Evolutionary conservation across 2,113 vertebrate species (phyloP).

Genomic region (Phaetusa simplex): DNA sequence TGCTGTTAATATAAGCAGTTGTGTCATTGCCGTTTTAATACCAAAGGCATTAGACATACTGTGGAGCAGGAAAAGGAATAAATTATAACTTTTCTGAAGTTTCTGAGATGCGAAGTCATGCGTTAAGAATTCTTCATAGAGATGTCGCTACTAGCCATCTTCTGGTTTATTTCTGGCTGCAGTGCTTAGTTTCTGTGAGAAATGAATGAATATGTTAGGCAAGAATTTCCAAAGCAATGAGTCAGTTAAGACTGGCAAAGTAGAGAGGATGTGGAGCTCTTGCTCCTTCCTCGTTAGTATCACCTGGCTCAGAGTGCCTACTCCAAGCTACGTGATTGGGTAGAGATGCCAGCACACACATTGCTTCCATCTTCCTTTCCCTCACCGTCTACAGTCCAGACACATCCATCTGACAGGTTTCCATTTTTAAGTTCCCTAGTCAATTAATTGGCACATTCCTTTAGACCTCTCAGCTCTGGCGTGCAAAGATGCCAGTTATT

Average conservation of each 20-base stretch:
- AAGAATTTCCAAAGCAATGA: slow-evolving; percentile 53
- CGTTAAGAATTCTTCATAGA: slow-evolving; percentile 6
- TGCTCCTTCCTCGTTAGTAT: slow-evolving; percentile 8
- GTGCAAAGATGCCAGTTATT: neutral
- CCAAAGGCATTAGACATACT: neutral
- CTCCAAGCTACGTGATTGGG: neutral
- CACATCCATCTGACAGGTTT: slow-evolving; percentile 2
- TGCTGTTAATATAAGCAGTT: neutral
- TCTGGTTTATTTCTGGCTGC: slow-evolving; percentile 46
- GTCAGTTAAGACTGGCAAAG: slow-evolving; percentile 8
- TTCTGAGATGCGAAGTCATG: neutral
- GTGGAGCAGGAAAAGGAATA: neutral
- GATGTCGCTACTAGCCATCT: neutral
- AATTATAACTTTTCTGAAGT: slow-evolving; percentile 44
- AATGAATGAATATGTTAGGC: slow-evolving; percentile 38
- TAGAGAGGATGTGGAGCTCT: neutral
- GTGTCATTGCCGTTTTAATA: neutral
- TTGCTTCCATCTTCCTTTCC: neutral
- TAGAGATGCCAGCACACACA: neutral
- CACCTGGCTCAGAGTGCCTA: neutral
- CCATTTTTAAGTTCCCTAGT: slow-evolving; percentile 10
- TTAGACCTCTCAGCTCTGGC: neutral
- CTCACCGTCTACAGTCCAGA: neutral
- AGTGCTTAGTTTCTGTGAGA: slow-evolving; percentile 24
- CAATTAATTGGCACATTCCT: slow-evolving; percentile 38